Evolutionary conservation across 37 sponge, comb jelly and placozoan genomes (phyloP).

Genomic region (Chondrilla cf. caribensis): DNA sequence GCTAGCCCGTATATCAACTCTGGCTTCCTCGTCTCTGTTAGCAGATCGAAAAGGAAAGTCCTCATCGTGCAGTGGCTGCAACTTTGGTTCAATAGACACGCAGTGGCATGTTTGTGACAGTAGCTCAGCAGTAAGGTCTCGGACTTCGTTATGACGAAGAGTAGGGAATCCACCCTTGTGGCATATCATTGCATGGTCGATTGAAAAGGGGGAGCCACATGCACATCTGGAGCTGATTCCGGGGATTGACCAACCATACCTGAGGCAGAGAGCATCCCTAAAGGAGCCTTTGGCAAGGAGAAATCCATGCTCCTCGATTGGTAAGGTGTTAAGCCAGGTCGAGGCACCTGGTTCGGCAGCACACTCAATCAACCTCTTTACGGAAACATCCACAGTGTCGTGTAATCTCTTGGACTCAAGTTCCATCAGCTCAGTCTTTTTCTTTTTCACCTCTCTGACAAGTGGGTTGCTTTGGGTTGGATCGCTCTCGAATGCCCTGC

Average conservation of each 20-base stretch:
- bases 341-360: conserved; percentile 6
- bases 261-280: background rate
- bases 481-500: background rate
- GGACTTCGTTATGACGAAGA: background rate
- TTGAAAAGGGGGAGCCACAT: conserved; percentile 3
- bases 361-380: background rate
- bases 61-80: conserved; percentile 17
- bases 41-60: background rate
- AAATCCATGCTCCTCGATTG: background rate
- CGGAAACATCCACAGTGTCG: background rate
- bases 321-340: background rate
- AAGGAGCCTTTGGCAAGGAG: background rate
- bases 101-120: background rate
- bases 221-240: conserved; percentile 12
- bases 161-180: conserved; percentile 17
- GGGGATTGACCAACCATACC: background rate
- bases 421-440: background rate
- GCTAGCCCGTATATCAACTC: background rate
- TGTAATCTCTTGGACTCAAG: background rate
- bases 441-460: background rate
- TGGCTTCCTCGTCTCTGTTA: background rate
- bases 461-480: background rate
- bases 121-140: conserved; percentile 1
- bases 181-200: conserved; percentile 16
- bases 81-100: background rate